These are phyloP conservation scores for Pipra filicauda DNA, from an alignment of 2,113 vertebrate genomes.

Conservation along the genomic window DNA sequence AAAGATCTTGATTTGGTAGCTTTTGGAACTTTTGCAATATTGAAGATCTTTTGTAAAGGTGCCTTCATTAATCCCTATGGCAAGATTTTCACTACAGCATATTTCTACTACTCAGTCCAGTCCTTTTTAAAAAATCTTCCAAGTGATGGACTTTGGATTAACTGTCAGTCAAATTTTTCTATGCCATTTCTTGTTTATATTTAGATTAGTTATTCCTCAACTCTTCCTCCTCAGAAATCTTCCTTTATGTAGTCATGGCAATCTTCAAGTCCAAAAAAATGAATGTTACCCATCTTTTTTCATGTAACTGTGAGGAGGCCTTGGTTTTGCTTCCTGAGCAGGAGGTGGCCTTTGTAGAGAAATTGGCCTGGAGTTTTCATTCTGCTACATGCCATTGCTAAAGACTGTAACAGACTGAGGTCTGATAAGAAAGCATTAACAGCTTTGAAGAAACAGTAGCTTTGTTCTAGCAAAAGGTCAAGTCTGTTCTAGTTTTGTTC, in stretches of 20 bases:
- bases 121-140: background rate
- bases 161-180: background rate
- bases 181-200: background rate
- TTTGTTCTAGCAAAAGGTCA: background rate
- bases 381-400: background rate
- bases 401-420: background rate
- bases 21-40: background rate
- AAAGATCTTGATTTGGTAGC: background rate
- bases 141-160: background rate
- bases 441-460: background rate
- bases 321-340: background rate
- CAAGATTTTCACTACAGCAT: background rate
- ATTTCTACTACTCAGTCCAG: background rate
- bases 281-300: background rate
- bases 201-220: background rate
- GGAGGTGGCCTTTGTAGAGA: background rate
- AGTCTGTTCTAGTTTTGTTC: background rate
- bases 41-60: background rate
- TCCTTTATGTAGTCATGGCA: background rate
- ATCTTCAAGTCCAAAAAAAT: background rate
- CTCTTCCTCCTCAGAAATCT: background rate
- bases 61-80: background rate
- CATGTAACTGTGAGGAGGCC: background rate
- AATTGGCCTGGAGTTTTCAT: background rate
- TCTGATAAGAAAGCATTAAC: background rate